phyloP scores from a whole-genome alignment of 2,113 vertebrate genomes.

The Potamarius usumacintae region DNA sequence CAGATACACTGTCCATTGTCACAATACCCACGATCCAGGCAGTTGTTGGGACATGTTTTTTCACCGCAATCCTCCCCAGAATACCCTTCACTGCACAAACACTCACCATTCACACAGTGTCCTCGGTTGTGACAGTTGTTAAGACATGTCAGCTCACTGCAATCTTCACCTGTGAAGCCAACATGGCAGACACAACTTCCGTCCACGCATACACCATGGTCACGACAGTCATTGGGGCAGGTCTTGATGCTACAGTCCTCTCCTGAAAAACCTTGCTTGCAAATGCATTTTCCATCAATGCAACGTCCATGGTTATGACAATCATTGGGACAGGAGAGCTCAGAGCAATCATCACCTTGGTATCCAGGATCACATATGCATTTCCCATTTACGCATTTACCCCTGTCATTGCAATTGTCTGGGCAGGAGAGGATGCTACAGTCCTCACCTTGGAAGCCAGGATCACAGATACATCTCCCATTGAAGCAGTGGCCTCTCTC shows the following conservation, averaged over 20 bases:
- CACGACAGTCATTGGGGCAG: conserved; percentile 83
- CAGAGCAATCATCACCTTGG: conserved; percentile 81
- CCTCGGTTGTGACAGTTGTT: conserved; percentile 80
- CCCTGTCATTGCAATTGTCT: conserved; percentile 76
- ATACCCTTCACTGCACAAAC: conserved; percentile 82
- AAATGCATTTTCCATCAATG: conserved; percentile 77
- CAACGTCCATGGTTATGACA: conserved; percentile 81
- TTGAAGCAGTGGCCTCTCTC: conserved; percentile 81
- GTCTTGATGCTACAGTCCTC: conserved; percentile 81
- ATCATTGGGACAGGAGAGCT: conserved; percentile 80
- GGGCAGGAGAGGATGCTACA: conserved; percentile 83
- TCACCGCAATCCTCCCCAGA: conserved; percentile 80
- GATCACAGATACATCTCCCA: conserved; percentile 84
- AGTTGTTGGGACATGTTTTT: conserved; percentile 81
- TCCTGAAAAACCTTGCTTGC: conserved; percentile 82
- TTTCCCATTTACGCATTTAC: conserved; percentile 80
- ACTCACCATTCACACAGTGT: conserved; percentile 82
- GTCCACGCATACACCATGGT: conserved; percentile 78
- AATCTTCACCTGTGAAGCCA: conserved; percentile 81
- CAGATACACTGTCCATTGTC: conserved; percentile 83
- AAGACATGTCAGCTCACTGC: conserved; percentile 79
- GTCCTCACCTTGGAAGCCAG: conserved; percentile 80
- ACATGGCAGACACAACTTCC: conserved; percentile 82
- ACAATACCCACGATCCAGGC: conserved; percentile 79
- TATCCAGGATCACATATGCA: conserved; percentile 82